phyloP scores from a whole-genome alignment of 2,888 invertebrate genomes.

The Tineola bisselliella region DNA sequence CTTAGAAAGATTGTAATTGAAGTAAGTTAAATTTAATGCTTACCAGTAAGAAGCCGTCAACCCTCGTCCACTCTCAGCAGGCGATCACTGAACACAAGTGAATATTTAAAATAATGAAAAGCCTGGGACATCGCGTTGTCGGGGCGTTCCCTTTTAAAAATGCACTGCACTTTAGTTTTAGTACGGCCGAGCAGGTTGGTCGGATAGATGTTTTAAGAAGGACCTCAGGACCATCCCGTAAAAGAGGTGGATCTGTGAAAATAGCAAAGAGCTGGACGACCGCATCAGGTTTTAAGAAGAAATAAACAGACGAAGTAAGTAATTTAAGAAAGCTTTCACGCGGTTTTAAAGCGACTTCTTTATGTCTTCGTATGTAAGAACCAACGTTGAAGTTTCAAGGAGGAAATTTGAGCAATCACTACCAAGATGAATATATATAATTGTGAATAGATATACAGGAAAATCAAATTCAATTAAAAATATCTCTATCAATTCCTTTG shows the following conservation, averaged over 20 bases:
- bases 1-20: neutral
- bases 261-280: constrained; percentile 3
- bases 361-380: neutral
- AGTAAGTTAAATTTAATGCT: neutral
- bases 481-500: too few relatives aligned
- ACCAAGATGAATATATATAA: neutral
- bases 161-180: constrained; percentile 62
- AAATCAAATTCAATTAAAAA: too few relatives aligned
- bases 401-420: neutral
- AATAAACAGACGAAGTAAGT: constrained; percentile 4
- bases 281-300: neutral
- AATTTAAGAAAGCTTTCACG: constrained; percentile 6
- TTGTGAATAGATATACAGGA: too few relatives aligned
- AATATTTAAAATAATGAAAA: constrained; percentile 66
- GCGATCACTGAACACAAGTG: constrained; percentile 34
- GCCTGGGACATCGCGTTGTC: constrained; percentile 32
- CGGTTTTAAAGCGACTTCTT: constrained; percentile 6
- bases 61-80: neutral
- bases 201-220: constrained; percentile 36
- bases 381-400: neutral
- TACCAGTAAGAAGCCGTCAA: neutral
- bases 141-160: constrained; percentile 64
- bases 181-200: constrained; percentile 61
- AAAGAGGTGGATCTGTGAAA: neutral
- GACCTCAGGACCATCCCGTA: constrained; percentile 2